phyloP scores from a whole-genome alignment of 2,113 vertebrate genomes.

The Cyphomyrus discorhynchus region DNA sequence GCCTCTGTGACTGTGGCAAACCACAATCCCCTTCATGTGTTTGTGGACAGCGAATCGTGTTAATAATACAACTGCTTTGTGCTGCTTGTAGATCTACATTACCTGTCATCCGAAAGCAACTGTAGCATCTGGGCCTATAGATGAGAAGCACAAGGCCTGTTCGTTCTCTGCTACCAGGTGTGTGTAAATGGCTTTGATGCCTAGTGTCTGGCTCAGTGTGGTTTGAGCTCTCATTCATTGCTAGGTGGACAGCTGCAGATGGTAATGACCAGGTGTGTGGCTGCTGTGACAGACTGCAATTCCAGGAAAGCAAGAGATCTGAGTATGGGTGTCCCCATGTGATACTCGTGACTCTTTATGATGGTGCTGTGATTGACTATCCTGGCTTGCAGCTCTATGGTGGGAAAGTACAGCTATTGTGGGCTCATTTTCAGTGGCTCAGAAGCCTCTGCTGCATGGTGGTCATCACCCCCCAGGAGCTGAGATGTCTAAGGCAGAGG shows the following conservation, averaged over 20 bases:
- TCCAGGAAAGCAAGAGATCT: background rate
- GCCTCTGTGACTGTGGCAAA: background rate
- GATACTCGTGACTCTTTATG: background rate
- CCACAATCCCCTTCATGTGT: background rate
- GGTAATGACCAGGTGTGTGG: slow-evolving; percentile 19
- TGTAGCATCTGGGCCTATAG: background rate
- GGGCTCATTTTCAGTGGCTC: background rate
- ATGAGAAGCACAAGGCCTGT: slow-evolving; percentile 15
- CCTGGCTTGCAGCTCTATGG: background rate
- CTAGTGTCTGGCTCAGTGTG: background rate
- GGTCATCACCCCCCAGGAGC: background rate
- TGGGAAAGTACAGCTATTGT: background rate
- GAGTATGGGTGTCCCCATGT: background rate
- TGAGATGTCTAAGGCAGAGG: background rate
- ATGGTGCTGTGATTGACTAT: background rate
- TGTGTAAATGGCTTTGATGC: background rate
- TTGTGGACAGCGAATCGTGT: slow-evolving; percentile 23
- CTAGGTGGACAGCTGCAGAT: slow-evolving; percentile 29
- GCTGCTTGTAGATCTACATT: slow-evolving; percentile 18
- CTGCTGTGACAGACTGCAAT: slow-evolving; percentile 30
- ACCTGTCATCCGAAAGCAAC: slow-evolving; percentile 10
- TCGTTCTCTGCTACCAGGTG: background rate
- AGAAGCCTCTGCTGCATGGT: background rate
- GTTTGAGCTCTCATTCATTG: background rate
- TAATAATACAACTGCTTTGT: background rate